Evolutionary conservation across 2,797 vertebrate species (phyloP).

Genomic region (Potorous gilbertii): DNA sequence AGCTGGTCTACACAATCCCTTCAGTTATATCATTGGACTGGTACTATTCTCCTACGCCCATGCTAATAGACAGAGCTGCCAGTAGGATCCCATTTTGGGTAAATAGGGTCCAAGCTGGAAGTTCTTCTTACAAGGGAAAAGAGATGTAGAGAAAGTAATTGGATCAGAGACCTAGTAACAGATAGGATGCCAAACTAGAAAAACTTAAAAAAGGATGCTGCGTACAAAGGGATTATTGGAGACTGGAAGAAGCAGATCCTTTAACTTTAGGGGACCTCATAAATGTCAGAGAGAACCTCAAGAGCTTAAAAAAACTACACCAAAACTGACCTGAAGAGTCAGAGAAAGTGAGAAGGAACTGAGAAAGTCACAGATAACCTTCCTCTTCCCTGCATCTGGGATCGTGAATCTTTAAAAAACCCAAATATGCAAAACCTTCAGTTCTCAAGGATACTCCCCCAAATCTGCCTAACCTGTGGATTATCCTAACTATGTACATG

Average conservation of each 20-base stretch:
- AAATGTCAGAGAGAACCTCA: neutral
- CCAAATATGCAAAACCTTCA: neutral
- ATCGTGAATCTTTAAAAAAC: neutral
- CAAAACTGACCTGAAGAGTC: neutral
- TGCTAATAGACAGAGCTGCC: neutral
- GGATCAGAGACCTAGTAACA: neutral
- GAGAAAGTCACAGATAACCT: neutral
- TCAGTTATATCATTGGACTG: neutral
- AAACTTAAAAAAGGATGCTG: neutral
- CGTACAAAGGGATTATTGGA: neutral
- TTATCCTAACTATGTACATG: neutral
- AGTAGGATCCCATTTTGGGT: too few relatives aligned
- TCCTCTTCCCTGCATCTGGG: neutral
- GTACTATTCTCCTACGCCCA: neutral
- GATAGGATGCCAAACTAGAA: neutral
- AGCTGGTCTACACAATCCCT: neutral
- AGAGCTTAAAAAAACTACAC: neutral
- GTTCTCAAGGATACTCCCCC: neutral
- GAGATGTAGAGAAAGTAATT: neutral
- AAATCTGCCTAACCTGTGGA: neutral
- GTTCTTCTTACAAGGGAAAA: neutral
- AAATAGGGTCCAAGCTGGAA: neutral
- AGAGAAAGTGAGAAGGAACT: neutral
- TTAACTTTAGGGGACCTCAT: neutral
- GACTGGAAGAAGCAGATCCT: neutral